Conservation (phyloP, 1,140 invertebrate species). For the Zaprionus vittiger region DNA sequence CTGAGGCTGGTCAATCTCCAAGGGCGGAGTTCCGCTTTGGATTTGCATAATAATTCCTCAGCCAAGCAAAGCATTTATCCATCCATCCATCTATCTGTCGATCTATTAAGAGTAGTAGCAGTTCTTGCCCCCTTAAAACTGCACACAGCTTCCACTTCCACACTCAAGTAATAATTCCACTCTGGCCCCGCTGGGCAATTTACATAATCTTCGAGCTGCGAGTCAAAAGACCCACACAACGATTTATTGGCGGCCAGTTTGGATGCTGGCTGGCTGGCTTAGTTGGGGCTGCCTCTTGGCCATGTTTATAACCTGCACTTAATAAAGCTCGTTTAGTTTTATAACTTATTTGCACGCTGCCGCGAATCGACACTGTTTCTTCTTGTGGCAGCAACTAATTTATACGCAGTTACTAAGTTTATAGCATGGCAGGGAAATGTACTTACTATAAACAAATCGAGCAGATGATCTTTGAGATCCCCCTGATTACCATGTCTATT, state of each 20-base stretch:
- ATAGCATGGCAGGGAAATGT: not conserved
- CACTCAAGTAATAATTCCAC: conserved; percentile 7
- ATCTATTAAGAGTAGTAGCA: conserved; percentile 1
- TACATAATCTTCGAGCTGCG: conserved; percentile 41
- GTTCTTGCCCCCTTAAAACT: conserved; percentile 29
- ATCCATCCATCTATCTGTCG: not conserved
- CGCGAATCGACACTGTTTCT: not conserved
- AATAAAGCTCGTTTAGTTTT: conserved; percentile 50
- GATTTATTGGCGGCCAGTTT: conserved; percentile 41
- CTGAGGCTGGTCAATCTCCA: conserved; percentile 9
- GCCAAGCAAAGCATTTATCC: not conserved
- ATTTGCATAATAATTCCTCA: conserved; percentile 38
- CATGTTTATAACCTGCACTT: conserved; percentile 49
- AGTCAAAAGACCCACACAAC: conserved; percentile 2
- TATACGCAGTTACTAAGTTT: conserved; percentile 24
- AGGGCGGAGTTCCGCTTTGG: conserved; percentile 39
- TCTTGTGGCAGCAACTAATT: conserved; percentile 26
- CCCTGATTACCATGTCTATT: conserved; percentile 8
- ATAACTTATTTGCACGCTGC: conserved; percentile 45
- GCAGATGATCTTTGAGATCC: not conserved
- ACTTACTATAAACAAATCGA: conserved; percentile 6
- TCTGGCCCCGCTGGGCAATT: conserved; percentile 22
- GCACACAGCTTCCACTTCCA: conserved; percentile 13
- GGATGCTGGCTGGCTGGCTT: not conserved
- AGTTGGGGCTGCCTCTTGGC: conserved; percentile 23